These are phyloP conservation scores for Sarcophaga rosellei DNA, from an alignment of 2,888 invertebrate species.

Conservation along the genomic window DNA sequence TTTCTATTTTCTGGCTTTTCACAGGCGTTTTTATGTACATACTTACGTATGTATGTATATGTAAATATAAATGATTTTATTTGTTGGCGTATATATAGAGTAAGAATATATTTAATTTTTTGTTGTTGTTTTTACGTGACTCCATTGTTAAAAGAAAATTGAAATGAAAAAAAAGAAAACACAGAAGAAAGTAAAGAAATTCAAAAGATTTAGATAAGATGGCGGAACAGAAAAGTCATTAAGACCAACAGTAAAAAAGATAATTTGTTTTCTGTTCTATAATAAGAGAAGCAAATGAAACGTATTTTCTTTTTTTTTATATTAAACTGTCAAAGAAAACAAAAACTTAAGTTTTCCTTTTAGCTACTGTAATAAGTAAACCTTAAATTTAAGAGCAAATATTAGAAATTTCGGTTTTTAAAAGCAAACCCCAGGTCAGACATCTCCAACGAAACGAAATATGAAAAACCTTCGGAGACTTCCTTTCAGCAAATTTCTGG, in stretches of 20 bases:
- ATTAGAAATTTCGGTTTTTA: too few species aligned
- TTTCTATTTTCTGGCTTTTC: slow-evolving; percentile 11
- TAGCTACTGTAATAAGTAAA: neutral
- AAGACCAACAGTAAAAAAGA: slow-evolving; percentile 1
- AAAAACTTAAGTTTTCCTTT: neutral
- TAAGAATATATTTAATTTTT: slow-evolving; percentile 30
- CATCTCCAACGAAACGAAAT: too few species aligned
- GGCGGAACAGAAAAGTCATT: slow-evolving; percentile 30
- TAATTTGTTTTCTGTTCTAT: slow-evolving; percentile 50
- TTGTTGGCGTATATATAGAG: slow-evolving; percentile 41
- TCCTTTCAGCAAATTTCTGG: too few species aligned
- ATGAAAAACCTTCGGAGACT: too few species aligned
- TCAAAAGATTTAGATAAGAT: slow-evolving; percentile 48
- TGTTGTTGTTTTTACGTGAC: slow-evolving; percentile 67
- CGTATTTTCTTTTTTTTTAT: neutral
- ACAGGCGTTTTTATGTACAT: neutral
- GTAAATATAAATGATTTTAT: slow-evolving; percentile 13
- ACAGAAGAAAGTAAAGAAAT: neutral
- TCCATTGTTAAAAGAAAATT: neutral
- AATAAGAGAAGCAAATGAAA: slow-evolving; percentile 2
- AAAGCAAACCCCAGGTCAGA: too few species aligned
- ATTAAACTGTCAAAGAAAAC: neutral
- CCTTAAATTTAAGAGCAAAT: too few species aligned
- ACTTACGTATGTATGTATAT: slow-evolving; percentile 17
- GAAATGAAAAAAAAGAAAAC: neutral